Evolutionary conservation across 2,113 vertebrate genomes (phyloP), one percentile per base, ranked within the genome.

Genomic region (Plectropomus leopardus): DNA sequence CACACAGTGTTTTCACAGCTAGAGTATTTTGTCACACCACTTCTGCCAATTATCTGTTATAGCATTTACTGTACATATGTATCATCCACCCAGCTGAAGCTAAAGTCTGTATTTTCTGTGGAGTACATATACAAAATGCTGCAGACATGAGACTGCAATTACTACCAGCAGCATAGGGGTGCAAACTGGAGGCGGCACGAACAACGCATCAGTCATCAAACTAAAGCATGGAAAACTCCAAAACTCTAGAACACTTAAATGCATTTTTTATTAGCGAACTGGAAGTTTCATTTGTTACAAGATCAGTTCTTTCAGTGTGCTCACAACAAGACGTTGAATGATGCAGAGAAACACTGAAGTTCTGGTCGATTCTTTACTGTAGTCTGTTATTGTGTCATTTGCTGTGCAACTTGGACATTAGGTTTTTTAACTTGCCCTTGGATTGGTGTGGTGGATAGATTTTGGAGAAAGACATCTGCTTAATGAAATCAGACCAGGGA

Each of bases 61-160:
- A 66, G 76, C 78, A 63, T 86, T 85, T 76, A 13, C 64, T 86
- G 84, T 72, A 80, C 82, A 82, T 79, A 66, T 45, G 48, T 47
- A 47, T 70, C 79, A 76, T 84, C 58, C 80, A 78, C 44, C 75
- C 85, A 78, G 83, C 86, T 84, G 60, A 83, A 81, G 89, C 90
- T 83, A 81, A 89, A 86, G 88, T 91, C 89, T 91, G 88, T 91
- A 87, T 85, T 86, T 85, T 79, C 57, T 45, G 82, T 72, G 81
- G 73, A 71, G 45, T 67, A 71, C 74, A 30, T 63, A 50, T 58
- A 67, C 47, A 79, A 67, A 60, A 81, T 42, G 79, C 70, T 81
- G 76, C 80, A 53, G 84, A 47, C 42, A 45, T 11, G 42, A 51
- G 47, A 50, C 83, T 51, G 69, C 70, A 23, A 17, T 72, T 67